Evolutionary conservation across 2,113 vertebrate species (phyloP).

Genomic region (Crocuta crocuta): DNA sequence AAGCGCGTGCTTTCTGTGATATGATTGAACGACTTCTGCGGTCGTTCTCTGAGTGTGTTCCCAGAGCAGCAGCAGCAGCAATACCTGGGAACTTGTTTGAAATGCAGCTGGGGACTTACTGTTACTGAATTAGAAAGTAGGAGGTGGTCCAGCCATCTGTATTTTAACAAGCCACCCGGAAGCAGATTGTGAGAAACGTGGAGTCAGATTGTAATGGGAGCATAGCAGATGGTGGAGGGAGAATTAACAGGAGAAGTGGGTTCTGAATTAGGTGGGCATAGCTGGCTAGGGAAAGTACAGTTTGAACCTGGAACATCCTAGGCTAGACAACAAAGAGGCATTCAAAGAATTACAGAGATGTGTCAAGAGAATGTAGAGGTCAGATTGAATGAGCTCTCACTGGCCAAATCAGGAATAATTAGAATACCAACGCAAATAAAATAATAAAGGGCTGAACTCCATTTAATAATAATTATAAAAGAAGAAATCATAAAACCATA

Average conservation of each 20-base stretch:
- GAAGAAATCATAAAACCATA: not conserved
- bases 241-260: not conserved
- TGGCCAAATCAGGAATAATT: not conserved
- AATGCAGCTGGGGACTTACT: not conserved
- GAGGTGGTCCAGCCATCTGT: not conserved
- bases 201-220: not conserved
- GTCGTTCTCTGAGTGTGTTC: not conserved
- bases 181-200: not conserved
- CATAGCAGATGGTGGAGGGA: not conserved
- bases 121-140: not conserved
- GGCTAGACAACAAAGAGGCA: not conserved
- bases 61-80: not conserved
- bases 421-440: not conserved
- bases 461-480: not conserved
- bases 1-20: no score
- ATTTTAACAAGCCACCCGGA: not conserved
- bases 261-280: not conserved
- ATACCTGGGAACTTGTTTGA: not conserved
- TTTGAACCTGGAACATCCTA: not conserved
- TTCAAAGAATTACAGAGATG: not conserved
- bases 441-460: not conserved
- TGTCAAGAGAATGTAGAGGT: not conserved
- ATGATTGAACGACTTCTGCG: accelerated
- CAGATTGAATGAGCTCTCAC: not conserved
- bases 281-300: not conserved